A percentile compares a stretch with the other conserved stretches of the same genome.
These are phyloP conservation scores for Plagodis dolabraria DNA, from an alignment of 2,888 invertebrate genomes.

Conservation along the genomic window DNA sequence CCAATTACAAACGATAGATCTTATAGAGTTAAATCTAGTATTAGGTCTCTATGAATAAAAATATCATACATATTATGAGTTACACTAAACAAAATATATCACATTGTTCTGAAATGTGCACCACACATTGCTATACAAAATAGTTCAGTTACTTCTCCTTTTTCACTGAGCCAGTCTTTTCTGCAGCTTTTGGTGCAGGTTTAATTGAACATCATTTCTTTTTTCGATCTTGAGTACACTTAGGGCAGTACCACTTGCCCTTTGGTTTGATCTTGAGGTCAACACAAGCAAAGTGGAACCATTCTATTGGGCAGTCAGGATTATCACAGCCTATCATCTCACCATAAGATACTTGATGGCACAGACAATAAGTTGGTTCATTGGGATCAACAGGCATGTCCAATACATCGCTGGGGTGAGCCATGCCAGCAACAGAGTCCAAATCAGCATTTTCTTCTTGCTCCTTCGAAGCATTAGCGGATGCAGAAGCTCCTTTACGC, in stretches of 20 bases:
- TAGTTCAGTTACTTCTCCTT: slow-evolving; percentile 62
- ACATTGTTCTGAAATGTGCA: slow-evolving; percentile 11
- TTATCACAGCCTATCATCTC: slow-evolving; percentile 99
- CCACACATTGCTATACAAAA: background rate
- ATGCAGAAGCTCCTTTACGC: slow-evolving; percentile 67
- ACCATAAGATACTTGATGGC: slow-evolving; percentile 98
- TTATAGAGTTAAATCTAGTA: slow-evolving; percentile 1
- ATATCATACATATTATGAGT: slow-evolving; percentile 14
- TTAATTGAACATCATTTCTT: slow-evolving; percentile 87
- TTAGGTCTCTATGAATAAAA: slow-evolving; percentile 9
- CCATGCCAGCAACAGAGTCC: slow-evolving; percentile 83
- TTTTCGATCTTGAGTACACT: slow-evolving; percentile 92
- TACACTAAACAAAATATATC: slow-evolving; percentile 26
- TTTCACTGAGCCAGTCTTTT: slow-evolving; percentile 72
- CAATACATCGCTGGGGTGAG: slow-evolving; percentile 95
- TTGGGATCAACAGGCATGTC: slow-evolving; percentile 98
- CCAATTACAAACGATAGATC: background rate
- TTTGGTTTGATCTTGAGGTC: slow-evolving; percentile 96
- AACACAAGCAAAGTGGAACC: slow-evolving; percentile 98
- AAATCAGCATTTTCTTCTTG: slow-evolving; percentile 78
- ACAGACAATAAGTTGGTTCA: slow-evolving; percentile 99
- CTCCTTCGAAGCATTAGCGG: slow-evolving; percentile 68
- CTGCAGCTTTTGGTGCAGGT: slow-evolving; percentile 61
- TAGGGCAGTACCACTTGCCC: slow-evolving; percentile 98
- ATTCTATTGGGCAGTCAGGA: slow-evolving; percentile 94